Base-by-base conservation (phyloP, 2,113 vertebrate species). In the Thryonomys swinderianus region DNA sequence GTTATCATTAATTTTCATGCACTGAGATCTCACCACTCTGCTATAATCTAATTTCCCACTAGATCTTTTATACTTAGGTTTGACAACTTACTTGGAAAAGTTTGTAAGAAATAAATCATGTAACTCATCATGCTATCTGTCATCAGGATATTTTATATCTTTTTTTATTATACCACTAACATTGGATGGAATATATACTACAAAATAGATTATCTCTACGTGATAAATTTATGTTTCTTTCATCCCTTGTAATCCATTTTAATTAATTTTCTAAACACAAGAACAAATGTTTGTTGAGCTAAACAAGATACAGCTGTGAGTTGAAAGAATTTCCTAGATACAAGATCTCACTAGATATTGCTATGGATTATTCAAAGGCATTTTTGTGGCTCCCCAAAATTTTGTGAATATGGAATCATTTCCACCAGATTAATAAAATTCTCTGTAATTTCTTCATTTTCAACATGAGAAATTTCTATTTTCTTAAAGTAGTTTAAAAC, bases 401-500 rank as follows among this genome's bases (percentile, higher is more conserved):
- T 78, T 67, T 78, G 1, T 5, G 2, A 1, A 0, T 74, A n/a
- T 85, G 13, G 6, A 81, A 37, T 69, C 79, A 55, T 17, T 88
- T 89, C n/a, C 9, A 55, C 37, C 66, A 64, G n/a, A 62, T 69
- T 74, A 67, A 55, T 17, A 82, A 7, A 4, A 66, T 87, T 92
- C 51, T 88, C 45, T 18, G 13, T 4, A 62, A 0, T 21, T 85
- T 48, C 30, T 59, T 86, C 62, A 20, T 18, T 82, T 87, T 81
- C 71, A 8, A 67, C 4, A n/a, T 37, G 13, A 79, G 20, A 78
- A 82, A 83, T 76, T 83, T 3, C 84, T 85, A 80, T 67, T 83
- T 83, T 91, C n/a, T 73, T 91, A 53, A 95, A 89, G 53, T 66
- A 90, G 10, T 80, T 87, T 32, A 84, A 90, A 90, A 83, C 1